A percentile compares a stretch with the other conserved stretches of the same genome.
phyloP scores from a whole-genome alignment of 2,888 invertebrate genomes.

The Galerucella nymphaeae region DNA sequence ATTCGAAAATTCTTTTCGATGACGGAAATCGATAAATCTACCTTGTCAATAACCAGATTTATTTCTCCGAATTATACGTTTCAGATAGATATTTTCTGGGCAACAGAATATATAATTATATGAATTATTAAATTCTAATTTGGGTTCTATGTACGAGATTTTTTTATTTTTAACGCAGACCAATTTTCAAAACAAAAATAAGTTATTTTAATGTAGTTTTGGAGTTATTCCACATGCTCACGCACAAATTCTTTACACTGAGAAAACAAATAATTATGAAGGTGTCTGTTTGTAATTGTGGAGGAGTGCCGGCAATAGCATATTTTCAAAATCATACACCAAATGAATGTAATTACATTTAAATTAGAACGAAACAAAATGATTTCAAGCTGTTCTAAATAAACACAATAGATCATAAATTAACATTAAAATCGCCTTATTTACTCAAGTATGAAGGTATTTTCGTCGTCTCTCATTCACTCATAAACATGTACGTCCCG shows the following conservation, averaged over 20 bases:
- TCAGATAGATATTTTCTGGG: slow-evolving; percentile 44
- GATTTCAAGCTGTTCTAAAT: slow-evolving; percentile 58
- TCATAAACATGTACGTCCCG: not conserved
- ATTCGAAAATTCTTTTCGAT: slow-evolving; percentile 33
- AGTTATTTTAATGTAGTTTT: not conserved
- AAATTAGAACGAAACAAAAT: slow-evolving; percentile 42
- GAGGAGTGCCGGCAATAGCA: slow-evolving; percentile 29
- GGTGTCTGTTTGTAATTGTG: not conserved
- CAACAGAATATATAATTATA: slow-evolving; percentile 45
- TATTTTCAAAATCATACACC: slow-evolving; percentile 34
- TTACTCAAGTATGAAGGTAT: slow-evolving; percentile 61
- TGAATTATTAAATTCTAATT: slow-evolving; percentile 45
- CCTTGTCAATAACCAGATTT: slow-evolving; percentile 46
- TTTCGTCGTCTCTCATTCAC: slow-evolving; percentile 48
- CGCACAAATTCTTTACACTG: slow-evolving; percentile 7
- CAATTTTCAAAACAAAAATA: not conserved
- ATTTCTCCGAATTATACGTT: slow-evolving; percentile 46
- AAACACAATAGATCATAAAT: slow-evolving; percentile 62
- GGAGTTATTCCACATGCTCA: not conserved
- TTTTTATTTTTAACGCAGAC: not conserved
- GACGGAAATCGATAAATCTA: slow-evolving; percentile 45
- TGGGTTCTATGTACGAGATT: slow-evolving; percentile 3
- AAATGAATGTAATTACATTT: slow-evolving; percentile 36
- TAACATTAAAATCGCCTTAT: slow-evolving; percentile 54
- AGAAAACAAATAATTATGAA: slow-evolving; percentile 2